Conservation (phyloP, 2,888 invertebrate genomes). For the Mythimna impura region DNA sequence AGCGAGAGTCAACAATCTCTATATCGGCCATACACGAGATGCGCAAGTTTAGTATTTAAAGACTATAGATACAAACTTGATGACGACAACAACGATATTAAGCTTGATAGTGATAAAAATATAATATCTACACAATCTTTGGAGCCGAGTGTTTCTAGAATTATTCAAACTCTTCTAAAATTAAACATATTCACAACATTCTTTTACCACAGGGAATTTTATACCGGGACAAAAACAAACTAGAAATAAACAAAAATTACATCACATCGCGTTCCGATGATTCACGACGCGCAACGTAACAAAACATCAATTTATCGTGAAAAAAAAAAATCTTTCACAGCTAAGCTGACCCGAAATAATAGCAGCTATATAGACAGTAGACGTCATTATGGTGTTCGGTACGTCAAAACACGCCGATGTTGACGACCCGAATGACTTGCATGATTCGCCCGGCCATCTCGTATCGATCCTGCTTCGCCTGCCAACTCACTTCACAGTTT, state of each 20-base stretch:
- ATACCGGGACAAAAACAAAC: constrained; percentile 40
- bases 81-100: constrained; percentile 8
- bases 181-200: constrained; percentile 24
- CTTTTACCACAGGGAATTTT: constrained; percentile 19
- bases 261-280: constrained; percentile 51
- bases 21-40: constrained; percentile 10
- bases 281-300: constrained; percentile 60
- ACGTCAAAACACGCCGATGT: constrained; percentile 82
- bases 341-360: constrained; percentile 64
- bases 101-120: constrained; percentile 6
- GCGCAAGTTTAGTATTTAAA: constrained; percentile 18
- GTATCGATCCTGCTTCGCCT: constrained; percentile 76
- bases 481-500: constrained; percentile 66
- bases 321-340: constrained; percentile 56
- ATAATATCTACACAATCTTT: neutral
- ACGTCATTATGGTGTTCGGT: constrained; percentile 76
- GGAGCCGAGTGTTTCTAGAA: neutral
- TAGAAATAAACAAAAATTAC: constrained; percentile 59
- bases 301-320: constrained; percentile 63
- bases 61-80: constrained; percentile 23
- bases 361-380: constrained; percentile 66
- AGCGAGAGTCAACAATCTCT: constrained; percentile 29
- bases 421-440: constrained; percentile 87
- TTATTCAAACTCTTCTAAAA: constrained; percentile 10
- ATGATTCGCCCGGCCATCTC: constrained; percentile 76